Conservation (phyloP, 2,113 vertebrate species). For the Cephalopterus ornatus region DNA sequence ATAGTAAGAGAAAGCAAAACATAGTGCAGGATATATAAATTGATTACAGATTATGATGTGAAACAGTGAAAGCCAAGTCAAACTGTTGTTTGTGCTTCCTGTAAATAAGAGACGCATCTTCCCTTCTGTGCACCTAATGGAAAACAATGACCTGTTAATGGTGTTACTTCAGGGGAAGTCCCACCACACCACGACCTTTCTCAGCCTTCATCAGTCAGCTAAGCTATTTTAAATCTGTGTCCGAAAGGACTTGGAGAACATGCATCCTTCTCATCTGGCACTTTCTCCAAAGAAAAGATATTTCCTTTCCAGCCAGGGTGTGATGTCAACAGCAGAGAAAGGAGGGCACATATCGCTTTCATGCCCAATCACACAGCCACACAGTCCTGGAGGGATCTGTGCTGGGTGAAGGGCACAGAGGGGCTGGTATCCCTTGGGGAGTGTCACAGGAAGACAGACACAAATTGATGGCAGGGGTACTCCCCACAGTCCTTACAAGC, state of each 20-base stretch:
- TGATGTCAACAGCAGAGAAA: not conserved
- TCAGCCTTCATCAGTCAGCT: not conserved
- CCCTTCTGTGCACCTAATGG: not conserved
- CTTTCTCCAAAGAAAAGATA: not conserved
- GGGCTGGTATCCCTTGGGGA: rapidly evolving
- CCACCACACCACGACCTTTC: not conserved
- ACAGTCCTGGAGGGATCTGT: not conserved
- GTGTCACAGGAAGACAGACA: rapidly evolving
- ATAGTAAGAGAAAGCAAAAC: not conserved
- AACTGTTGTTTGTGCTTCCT: not conserved
- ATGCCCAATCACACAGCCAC: rapidly evolving
- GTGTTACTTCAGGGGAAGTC: not conserved
- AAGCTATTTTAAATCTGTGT: not conserved
- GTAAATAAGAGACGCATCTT: not conserved
- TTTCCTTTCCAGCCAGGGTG: not conserved
- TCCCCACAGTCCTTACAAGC: too few relatives aligned
- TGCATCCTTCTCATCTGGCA: rapidly evolving
- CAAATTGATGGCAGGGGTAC: not conserved
- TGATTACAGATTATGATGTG: not conserved
- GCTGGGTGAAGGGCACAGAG: not conserved
- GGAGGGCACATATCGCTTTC: not conserved
- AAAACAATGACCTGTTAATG: not conserved
- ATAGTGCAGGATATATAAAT: not conserved
- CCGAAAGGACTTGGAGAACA: not conserved
- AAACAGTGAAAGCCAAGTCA: not conserved